Conservation (phyloP, 2,113 vertebrate genomes). For the Cephalopholis sonnerati region DNA sequence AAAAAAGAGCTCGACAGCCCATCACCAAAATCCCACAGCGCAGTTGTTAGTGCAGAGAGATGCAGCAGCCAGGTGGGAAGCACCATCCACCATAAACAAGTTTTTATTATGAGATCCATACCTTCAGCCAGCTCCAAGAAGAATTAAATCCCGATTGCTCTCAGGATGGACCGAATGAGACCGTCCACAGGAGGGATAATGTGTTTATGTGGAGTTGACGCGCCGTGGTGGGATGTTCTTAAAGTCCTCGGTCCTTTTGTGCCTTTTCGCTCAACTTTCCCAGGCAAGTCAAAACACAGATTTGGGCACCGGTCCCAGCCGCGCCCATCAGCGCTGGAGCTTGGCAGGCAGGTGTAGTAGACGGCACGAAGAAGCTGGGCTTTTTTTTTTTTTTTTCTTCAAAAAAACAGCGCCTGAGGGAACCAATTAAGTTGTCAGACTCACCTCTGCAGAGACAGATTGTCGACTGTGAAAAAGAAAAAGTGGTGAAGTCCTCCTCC, state of each 20-base stretch:
- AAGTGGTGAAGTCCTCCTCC: slow-evolving; percentile 43
- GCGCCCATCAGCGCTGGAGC: slow-evolving; percentile 73
- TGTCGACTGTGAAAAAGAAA: slow-evolving; percentile 34
- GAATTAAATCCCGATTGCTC: slow-evolving; percentile 44
- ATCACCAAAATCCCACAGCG: slow-evolving; percentile 64
- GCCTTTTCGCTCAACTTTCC: slow-evolving; percentile 70
- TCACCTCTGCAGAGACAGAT: slow-evolving; percentile 46
- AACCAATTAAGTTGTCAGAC: slow-evolving; percentile 67
- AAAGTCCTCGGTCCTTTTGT: slow-evolving; percentile 68
- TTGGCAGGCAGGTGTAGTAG: slow-evolving; percentile 78
- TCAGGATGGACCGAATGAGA: slow-evolving; percentile 28
- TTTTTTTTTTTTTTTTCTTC: too few relatives aligned
- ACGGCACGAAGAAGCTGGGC: slow-evolving; percentile 44
- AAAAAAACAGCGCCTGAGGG: slow-evolving; percentile 68
- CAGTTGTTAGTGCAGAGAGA: slow-evolving; percentile 56
- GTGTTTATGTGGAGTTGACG: slow-evolving; percentile 47
- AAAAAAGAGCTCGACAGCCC: slow-evolving; percentile 42
- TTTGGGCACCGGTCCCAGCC: slow-evolving; percentile 77
- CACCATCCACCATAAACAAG: slow-evolving; percentile 34
- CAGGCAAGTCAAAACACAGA: slow-evolving; percentile 80
- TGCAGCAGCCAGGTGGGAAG: slow-evolving; percentile 45
- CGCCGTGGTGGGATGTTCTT: slow-evolving; percentile 68
- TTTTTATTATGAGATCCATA: slow-evolving; percentile 47
- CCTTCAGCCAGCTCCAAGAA: slow-evolving; percentile 55
- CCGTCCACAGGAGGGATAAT: slow-evolving; percentile 29